These are phyloP conservation scores for Stercorarius parasiticus DNA, from an alignment of 2,113 vertebrate genomes.

Conservation along the genomic window DNA sequence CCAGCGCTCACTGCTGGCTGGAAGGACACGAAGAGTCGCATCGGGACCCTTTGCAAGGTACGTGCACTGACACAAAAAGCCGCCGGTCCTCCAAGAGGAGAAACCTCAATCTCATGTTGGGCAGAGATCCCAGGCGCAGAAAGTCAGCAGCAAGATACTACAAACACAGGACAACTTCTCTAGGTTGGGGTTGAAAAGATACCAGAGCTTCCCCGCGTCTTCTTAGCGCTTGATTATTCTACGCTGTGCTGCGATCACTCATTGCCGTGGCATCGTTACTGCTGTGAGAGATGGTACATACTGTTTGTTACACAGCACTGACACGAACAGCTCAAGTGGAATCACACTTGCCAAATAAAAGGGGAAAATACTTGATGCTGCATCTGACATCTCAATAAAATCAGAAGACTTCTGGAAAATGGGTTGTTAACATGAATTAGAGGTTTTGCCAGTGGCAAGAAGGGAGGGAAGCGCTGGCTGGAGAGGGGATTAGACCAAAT, in stretches of 20 bases:
- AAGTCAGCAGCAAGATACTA: background rate
- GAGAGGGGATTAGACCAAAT: background rate
- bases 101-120: rapidly evolving
- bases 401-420: background rate
- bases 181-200: background rate
- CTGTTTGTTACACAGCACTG: background rate
- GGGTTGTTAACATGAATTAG: background rate
- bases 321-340: background rate
- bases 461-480: background rate
- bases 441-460: background rate
- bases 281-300: background rate
- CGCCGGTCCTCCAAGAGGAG: background rate
- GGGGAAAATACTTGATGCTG: background rate
- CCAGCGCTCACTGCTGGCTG: background rate
- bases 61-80: background rate
- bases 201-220: rapidly evolving
- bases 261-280: background rate
- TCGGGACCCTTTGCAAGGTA: background rate
- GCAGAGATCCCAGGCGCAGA: background rate
- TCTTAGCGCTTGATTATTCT: background rate
- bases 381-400: background rate
- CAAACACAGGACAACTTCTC: background rate
- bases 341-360: background rate
- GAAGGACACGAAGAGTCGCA: background rate
- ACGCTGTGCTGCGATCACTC: rapidly evolving